Evolutionary conservation across 2,113 vertebrate genomes (phyloP).

Genomic region (Crocuta crocuta): DNA sequence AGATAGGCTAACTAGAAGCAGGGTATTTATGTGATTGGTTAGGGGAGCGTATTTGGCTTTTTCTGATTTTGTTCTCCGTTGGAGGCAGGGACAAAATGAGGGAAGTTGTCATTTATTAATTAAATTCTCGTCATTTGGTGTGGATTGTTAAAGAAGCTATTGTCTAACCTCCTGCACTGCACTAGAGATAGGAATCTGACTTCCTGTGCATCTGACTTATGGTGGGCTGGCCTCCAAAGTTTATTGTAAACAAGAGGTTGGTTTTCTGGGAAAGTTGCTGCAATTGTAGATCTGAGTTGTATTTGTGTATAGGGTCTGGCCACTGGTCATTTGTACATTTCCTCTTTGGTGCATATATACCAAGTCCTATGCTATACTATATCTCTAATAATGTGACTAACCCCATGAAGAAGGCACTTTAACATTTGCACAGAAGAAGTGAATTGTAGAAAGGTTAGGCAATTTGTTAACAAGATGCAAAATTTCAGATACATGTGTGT

Average conservation of each 20-base stretch:
- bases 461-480: not conserved
- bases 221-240: not conserved
- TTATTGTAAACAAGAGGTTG: not conserved
- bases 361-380: not conserved
- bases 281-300: not conserved
- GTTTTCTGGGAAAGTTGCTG: not conserved
- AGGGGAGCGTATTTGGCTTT: not conserved
- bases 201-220: not conserved
- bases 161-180: not conserved
- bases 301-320: not conserved
- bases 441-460: not conserved
- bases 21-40: not conserved
- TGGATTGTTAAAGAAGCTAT: not conserved
- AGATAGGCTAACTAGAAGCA: too few relatives aligned
- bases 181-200: not conserved
- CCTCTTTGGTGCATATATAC: not conserved
- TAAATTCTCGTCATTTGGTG: not conserved
- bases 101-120: not conserved
- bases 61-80: not conserved
- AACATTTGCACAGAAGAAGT: not conserved
- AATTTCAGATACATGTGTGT: not conserved
- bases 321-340: not conserved
- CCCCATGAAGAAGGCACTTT: not conserved
- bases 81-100: not conserved
- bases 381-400: not conserved